Evolutionary conservation across 1,140 invertebrate genomes (phyloP).

Genomic region (Macrotrachela quadricornifera): DNA sequence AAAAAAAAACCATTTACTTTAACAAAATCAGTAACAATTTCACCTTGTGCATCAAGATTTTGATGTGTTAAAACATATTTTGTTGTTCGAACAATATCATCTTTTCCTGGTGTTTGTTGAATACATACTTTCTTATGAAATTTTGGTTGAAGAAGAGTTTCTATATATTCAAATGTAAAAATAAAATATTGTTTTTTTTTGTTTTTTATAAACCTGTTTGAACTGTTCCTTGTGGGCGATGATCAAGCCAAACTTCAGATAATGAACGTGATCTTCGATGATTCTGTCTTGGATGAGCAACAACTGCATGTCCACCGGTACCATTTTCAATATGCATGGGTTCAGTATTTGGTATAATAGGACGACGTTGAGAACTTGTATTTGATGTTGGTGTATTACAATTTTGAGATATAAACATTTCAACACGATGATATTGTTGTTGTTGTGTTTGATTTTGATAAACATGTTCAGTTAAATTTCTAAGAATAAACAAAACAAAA

Average conservation of each 20-base stretch:
- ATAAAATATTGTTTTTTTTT: too few relatives aligned
- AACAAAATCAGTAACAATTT: conserved; percentile 69
- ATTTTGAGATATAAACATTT: too few relatives aligned
- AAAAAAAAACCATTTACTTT: too few relatives aligned
- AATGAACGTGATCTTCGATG: conserved; percentile 46
- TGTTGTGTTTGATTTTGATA: too few relatives aligned
- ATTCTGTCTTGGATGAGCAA: background rate
- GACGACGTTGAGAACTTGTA: too few relatives aligned
- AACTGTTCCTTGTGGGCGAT: conserved; percentile 42
- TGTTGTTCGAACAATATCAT: conserved; percentile 38
- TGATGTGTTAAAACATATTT: conserved; percentile 79
- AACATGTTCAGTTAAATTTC: too few relatives aligned
- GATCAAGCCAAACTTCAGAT: conserved; percentile 63
- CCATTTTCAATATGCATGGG: too few relatives aligned
- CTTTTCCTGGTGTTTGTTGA: conserved; percentile 66
- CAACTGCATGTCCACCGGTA: background rate
- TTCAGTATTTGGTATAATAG: too few relatives aligned
- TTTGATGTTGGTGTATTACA: too few relatives aligned
- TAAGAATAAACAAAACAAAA: too few relatives aligned
- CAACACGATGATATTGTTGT: too few relatives aligned
- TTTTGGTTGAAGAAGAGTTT: conserved; percentile 11
- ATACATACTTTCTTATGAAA: conserved; percentile 32
- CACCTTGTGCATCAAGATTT: conserved; percentile 65
- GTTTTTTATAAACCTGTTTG: conserved; percentile 13
- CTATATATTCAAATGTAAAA: conserved; percentile 1